Evolutionary conservation across 53 echinoderm and acorn worm genomes (phyloP).

Genomic region (Crossaster papposus): DNA sequence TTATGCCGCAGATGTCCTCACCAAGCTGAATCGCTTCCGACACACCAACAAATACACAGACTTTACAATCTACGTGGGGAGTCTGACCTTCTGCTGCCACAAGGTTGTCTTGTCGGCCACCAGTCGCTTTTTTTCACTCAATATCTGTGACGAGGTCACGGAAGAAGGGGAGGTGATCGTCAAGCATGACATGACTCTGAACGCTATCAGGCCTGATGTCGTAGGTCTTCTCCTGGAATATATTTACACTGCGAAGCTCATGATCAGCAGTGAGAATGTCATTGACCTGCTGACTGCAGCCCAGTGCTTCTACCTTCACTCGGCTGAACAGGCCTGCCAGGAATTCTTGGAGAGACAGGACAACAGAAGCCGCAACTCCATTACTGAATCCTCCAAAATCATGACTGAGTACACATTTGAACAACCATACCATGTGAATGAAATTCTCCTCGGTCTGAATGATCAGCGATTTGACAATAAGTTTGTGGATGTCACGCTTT

Average conservation of each 20-base stretch:
- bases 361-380: slow-evolving; percentile 66
- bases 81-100: slow-evolving; percentile 78
- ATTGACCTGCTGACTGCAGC: slow-evolving; percentile 81
- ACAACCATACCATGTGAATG: slow-evolving; percentile 97
- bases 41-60: slow-evolving; percentile 82
- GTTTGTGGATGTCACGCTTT: slow-evolving; percentile 83
- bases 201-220: slow-evolving; percentile 84
- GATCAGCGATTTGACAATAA: slow-evolving; percentile 87
- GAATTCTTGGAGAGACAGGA: slow-evolving; percentile 92
- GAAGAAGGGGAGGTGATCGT: slow-evolving; percentile 79
- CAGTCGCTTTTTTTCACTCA: slow-evolving; percentile 89
- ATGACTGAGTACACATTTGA: slow-evolving; percentile 93
- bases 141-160: slow-evolving; percentile 80
- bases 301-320: slow-evolving; percentile 84
- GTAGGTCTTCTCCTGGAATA: slow-evolving; percentile 87
- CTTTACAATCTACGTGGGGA: slow-evolving; percentile 82
- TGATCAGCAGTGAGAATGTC: slow-evolving; percentile 85
- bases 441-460: slow-evolving; percentile 92
- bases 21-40: slow-evolving; percentile 82
- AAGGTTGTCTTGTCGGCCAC: slow-evolving; percentile 93
- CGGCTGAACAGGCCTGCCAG: slow-evolving; percentile 94
- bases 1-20: slow-evolving; percentile 93
- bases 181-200: slow-evolving; percentile 79
- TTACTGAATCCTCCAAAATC: slow-evolving; percentile 71
- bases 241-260: slow-evolving; percentile 91